Evolutionary conservation across 2,888 invertebrate species (phyloP), one percentile per base, ranked within the genome.

Genomic region (Acleris emargana): DNA sequence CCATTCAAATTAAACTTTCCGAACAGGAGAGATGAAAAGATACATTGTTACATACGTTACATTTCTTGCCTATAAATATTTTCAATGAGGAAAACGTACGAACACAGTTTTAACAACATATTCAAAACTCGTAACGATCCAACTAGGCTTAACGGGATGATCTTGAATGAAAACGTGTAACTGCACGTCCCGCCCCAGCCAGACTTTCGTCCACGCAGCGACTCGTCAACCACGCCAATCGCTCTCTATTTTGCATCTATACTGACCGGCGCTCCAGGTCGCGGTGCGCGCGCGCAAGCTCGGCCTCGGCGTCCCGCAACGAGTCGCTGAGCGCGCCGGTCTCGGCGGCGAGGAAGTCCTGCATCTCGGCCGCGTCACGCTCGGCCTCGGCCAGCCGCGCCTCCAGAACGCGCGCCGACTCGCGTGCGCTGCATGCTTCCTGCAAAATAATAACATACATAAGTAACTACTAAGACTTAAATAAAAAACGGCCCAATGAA

Each of bases 301-400:
- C 96, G 0, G 85, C 81, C 86, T 97, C 97, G 2, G 96, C 93
- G 72, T 97, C 97, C 49, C 95, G 94, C 51, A 97, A 90, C 0
- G 97, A 95, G 78, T 97, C 97, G 22, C 94, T 94, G 73, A 97
- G 93, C 9, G 97, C 95, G 5, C 94, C 94, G 76, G 97, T 97
- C 87, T 98, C 97, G 11, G 96, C 96, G 75, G 97, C 96, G 69
- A 97, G 93, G 83, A 98, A 98, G 79, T 97, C 97, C 81, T 97
- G 97, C 89, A 97, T 93, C 86, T 98, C 97, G 3, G 94, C 93
- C 32, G 96, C 95, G 82, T 97, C 97, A 20, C 94, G 94, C 83
- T 97, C 97, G 25, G 96, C 93, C 76, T 96, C 96, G 67, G 95
- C 94, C 71, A 97, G 95, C 71, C 97, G 96, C 70, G 95, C 95